Percentiles rank a stretch among this genome's conserved stretches.
Conservation (phyloP, 2,797 vertebrate genomes). For the Avahi laniger region DNA sequence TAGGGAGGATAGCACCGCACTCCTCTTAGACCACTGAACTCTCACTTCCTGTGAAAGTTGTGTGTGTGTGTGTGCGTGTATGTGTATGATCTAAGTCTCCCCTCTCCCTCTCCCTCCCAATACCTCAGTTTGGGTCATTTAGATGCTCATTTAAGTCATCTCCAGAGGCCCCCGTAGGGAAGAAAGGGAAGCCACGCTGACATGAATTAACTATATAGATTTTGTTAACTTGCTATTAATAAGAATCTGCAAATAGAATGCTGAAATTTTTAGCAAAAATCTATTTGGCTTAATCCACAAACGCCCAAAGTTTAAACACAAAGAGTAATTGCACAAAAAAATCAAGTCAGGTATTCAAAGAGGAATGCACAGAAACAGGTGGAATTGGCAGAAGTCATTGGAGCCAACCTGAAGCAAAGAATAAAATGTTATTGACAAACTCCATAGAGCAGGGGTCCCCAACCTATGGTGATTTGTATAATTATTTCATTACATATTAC, state of each 20-base stretch:
- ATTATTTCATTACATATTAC: no score
- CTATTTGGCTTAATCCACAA: neutral
- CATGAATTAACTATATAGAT: neutral
- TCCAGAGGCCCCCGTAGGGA: neutral
- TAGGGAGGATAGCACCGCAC: neutral
- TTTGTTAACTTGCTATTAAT: neutral
- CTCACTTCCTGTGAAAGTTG: neutral
- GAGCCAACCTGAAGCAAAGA: neutral
- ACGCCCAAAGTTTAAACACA: neutral
- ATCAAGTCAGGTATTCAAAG: neutral
- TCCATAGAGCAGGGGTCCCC: neutral
- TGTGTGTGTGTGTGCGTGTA: neutral
- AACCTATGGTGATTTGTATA: no score
- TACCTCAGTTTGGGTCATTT: neutral
- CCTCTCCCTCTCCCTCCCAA: neutral
- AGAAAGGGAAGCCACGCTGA: neutral
- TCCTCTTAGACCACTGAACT: neutral
- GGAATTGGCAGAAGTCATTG: neutral
- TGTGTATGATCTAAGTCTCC: neutral
- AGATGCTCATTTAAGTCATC: neutral
- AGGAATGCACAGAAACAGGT: neutral
- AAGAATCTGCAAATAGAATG: constrained; percentile 26
- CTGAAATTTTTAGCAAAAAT: constrained; percentile 31
- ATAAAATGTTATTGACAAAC: neutral
- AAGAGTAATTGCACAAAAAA: neutral